Base-by-base conservation (phyloP, 1,140 invertebrate genomes). In the Brachionus paranguensis region DNA sequence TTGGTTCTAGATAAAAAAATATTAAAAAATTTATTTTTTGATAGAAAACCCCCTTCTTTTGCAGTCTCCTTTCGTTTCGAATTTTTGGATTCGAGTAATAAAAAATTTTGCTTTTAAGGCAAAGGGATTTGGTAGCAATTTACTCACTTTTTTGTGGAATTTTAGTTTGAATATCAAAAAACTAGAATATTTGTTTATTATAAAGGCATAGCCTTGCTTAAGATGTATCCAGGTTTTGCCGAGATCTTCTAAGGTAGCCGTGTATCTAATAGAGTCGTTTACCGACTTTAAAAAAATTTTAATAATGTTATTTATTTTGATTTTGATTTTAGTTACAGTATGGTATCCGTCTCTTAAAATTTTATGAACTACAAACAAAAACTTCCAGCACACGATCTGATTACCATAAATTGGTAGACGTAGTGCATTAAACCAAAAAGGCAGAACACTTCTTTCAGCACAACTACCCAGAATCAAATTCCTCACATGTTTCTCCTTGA, bases 351-450 rank as follows among this genome's bases (percentile, higher is more conserved):
- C 97, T 14, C 96, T 91, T 60, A 99, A 89, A 41, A 99, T 91
- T 90, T 98, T 99, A 89, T 99, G 96, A 5, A 98, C 91, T 78
- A 98, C 94, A 91, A 99, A 95, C 87, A 96, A 98, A 90, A 99
- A 98, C 89, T 99, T 99, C 97, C 97, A 99, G 3, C 95, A 95
- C 24, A 97, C 93, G 85, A 99, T 96, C 68, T 95, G 92, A 90
- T 96, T 95, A 84, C 95, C 95, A 89, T 95, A 93, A 3, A 97
- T 89, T 0, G 95, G 95, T 78, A 95, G 92, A 60, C 93, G 92
- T 70, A 84, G 85, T 12, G 93, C 89, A 17, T 93, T 93, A 86
- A 92, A 91, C 96, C 96, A 98, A 90, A 97, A 98, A 27, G 94
- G 93, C 86, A 92, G 90, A 1, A 93, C 94, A 87, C 95, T 94